Evolutionary conservation across 2,113 vertebrate genomes (phyloP).

Genomic region (Uropsilus gracilis): DNA sequence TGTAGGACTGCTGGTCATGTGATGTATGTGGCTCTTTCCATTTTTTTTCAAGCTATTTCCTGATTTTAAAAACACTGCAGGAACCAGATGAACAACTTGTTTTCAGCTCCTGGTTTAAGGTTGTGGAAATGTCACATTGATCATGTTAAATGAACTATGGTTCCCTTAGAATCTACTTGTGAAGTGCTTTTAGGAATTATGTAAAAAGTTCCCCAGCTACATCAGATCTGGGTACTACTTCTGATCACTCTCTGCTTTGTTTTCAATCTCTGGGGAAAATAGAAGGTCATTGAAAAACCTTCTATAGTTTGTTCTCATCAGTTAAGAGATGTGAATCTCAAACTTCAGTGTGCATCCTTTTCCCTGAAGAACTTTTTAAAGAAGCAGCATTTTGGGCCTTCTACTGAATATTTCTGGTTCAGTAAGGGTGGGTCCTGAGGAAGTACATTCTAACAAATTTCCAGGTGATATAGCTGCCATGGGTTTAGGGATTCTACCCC

Average conservation of each 20-base stretch:
- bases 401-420: neutral
- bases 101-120: slow-evolving; percentile 10
- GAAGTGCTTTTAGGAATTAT: neutral
- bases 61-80: slow-evolving; percentile 25
- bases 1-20: neutral
- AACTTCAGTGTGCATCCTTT: neutral
- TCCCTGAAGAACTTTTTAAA: neutral
- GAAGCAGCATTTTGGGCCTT: neutral
- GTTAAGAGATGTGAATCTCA: neutral
- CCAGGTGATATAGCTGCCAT: neutral
- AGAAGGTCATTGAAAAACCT: neutral
- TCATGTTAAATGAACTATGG: neutral
- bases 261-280: slow-evolving; percentile 21
- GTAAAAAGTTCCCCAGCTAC: neutral
- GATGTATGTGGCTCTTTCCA: neutral
- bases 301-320: neutral
- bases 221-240: neutral
- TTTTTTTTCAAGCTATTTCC: slow-evolving; percentile 12
- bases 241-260: neutral
- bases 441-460: neutral
- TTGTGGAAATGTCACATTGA: slow-evolving; percentile 38
- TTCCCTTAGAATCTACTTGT: slow-evolving; percentile 8
- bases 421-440: neutral
- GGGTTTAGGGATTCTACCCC: neutral
- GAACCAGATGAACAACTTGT: neutral